phyloP scores from a whole-genome alignment of 2,113 vertebrate species.

The Colossoma macropomum region DNA sequence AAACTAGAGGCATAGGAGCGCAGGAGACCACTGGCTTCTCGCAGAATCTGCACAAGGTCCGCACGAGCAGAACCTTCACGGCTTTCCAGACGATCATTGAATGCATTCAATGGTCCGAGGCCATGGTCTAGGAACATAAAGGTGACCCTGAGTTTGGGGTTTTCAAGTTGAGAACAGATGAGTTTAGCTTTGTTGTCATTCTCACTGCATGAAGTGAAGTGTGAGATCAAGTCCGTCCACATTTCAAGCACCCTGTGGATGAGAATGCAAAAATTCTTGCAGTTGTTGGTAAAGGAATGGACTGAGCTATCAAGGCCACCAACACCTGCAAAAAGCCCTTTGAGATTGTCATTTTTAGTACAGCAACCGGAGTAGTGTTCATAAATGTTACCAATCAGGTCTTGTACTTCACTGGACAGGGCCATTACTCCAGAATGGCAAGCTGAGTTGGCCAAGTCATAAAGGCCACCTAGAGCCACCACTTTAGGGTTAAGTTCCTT shows the following conservation, averaged over 20 bases:
- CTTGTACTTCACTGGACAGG: constrained; percentile 59
- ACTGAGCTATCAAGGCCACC: constrained; percentile 38
- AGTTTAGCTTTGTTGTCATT: constrained; percentile 56
- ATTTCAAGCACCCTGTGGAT: constrained; percentile 64
- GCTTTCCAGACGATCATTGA: constrained; percentile 63
- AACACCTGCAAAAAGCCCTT: constrained; percentile 65
- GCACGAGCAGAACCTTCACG: constrained; percentile 48
- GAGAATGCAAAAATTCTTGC: constrained; percentile 63
- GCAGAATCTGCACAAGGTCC: constrained; percentile 64
- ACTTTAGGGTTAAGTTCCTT: constrained; percentile 68
- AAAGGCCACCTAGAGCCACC: constrained; percentile 65
- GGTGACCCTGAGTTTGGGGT: constrained; percentile 68
- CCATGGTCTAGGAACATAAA: constrained; percentile 73
- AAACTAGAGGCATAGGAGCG: constrained; percentile 69
- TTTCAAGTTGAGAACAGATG: constrained; percentile 69
- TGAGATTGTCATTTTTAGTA: constrained; percentile 61
- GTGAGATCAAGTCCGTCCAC: constrained; percentile 70
- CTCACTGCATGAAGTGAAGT: constrained; percentile 64
- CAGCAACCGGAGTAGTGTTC: constrained; percentile 60
- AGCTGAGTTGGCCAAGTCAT: constrained; percentile 63
- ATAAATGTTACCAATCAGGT: constrained; percentile 68
- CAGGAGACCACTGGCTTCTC: constrained; percentile 69
- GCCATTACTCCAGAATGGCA: constrained; percentile 63
- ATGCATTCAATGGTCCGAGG: constrained; percentile 69
- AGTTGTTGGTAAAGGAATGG: constrained; percentile 52